phyloP scores from a whole-genome alignment of 1,140 invertebrate species.

The Zaprionus ghesquierei region DNA sequence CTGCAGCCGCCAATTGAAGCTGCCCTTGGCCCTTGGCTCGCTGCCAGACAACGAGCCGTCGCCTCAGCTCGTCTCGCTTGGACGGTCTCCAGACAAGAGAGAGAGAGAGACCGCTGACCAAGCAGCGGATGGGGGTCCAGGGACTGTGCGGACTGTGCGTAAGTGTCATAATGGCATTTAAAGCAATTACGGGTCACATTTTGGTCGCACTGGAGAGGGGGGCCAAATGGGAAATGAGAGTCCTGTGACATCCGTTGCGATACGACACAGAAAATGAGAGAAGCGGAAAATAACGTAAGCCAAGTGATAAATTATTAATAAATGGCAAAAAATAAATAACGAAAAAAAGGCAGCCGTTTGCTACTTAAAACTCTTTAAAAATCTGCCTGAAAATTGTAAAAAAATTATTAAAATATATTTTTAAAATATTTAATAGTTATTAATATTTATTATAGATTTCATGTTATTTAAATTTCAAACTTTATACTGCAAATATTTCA shows the following conservation, averaged over 20 bases:
- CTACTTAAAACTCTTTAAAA: not conserved
- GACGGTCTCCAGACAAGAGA: not conserved
- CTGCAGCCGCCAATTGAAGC: constrained; percentile 11
- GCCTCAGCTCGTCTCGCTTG: not conserved
- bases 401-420: too few relatives aligned
- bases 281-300: constrained; percentile 22
- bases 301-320: constrained; percentile 58
- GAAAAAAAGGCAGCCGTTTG: not conserved
- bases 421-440: too few relatives aligned
- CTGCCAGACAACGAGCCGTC: constrained; percentile 37
- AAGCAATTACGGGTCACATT: constrained; percentile 80
- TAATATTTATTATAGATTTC: too few relatives aligned
- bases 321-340: not conserved
- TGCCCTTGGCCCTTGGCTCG: constrained; percentile 44
- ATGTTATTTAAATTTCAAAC: too few relatives aligned
- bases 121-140: not conserved
- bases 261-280: constrained; percentile 52
- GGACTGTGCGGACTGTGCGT: constrained; percentile 44
- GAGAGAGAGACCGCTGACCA: not conserved
- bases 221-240: constrained; percentile 47
- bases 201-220: constrained; percentile 30
- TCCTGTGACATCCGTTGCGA: constrained; percentile 68
- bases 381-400: not conserved
- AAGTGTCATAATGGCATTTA: constrained; percentile 81
- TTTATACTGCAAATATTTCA: too few relatives aligned